Evolutionary conservation across 37 sponge, comb jelly and placozoan genomes (phyloP).

Genomic region (Diacarnus erythraeanus): DNA sequence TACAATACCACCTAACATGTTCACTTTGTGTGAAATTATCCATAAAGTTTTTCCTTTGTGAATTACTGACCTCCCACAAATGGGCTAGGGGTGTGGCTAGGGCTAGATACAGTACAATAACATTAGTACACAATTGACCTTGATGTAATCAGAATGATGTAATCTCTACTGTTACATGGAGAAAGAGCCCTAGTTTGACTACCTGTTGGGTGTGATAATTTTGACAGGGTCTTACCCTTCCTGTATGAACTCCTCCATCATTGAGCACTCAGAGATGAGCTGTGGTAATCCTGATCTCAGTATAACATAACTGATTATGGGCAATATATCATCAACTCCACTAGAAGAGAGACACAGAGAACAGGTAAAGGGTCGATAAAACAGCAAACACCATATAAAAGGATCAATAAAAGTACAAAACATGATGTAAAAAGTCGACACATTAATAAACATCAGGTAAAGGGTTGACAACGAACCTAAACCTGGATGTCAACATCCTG

Average conservation of each 20-base stretch:
- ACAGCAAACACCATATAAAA: neutral
- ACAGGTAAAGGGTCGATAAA: neutral
- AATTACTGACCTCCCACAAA: no score
- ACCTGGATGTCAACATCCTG: neutral
- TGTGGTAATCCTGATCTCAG: slow-evolving; percentile 68
- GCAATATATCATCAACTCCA: slow-evolving; percentile 92
- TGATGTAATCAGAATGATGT: no score
- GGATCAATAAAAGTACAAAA: neutral
- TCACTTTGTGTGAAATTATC: no score
- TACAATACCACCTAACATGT: no score
- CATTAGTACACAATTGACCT: no score
- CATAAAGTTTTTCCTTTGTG: no score
- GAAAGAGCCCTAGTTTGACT: no score
- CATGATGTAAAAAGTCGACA: neutral
- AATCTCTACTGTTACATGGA: no score
- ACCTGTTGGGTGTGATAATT: neutral
- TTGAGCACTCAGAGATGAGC: slow-evolving; percentile 74
- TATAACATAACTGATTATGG: slow-evolving; percentile 82
- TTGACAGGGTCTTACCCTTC: slow-evolving; percentile 61
- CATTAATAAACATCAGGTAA: neutral
- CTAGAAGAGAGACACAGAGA: slow-evolving; percentile 15
- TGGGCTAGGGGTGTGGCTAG: no score
- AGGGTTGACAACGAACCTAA: neutral
- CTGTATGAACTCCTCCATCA: slow-evolving; percentile 86
- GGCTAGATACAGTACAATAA: no score